These are phyloP conservation scores for Pangasianodon hypophthalmus DNA, from an alignment of 2,113 vertebrate genomes.

Conservation along the genomic window DNA sequence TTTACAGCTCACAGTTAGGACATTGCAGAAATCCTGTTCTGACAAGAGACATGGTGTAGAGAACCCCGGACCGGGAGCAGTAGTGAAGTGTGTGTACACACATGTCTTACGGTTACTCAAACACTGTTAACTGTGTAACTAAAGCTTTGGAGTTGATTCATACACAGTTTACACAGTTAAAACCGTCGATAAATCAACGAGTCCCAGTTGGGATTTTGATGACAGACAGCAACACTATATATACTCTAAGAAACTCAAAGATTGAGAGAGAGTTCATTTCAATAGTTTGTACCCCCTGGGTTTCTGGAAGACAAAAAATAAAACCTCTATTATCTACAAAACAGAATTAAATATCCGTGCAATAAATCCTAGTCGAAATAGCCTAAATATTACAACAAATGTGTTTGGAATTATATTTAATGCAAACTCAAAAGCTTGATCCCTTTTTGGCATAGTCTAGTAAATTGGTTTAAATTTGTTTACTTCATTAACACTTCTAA, in stretches of 20 bases:
- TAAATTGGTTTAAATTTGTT: too few relatives aligned
- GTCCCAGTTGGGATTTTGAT: constrained; percentile 65
- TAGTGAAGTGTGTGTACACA: constrained; percentile 57
- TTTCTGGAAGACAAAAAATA: not conserved
- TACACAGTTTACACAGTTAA: constrained; percentile 78
- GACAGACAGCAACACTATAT: constrained; percentile 52
- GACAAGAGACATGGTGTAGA: constrained; percentile 54
- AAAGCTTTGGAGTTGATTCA: constrained; percentile 77
- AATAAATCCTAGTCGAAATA: not conserved
- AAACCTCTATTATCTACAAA: not conserved
- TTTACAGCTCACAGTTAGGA: constrained; percentile 66
- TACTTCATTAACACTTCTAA: not conserved
- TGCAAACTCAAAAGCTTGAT: too few relatives aligned
- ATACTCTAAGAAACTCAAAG: too few relatives aligned
- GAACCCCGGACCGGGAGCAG: not conserved
- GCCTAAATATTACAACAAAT: not conserved
- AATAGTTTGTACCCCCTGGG: not conserved
- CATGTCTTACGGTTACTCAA: constrained; percentile 72
- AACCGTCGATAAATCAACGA: constrained; percentile 75
- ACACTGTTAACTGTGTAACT: constrained; percentile 79
- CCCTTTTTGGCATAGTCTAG: too few relatives aligned
- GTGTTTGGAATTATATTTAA: not conserved
- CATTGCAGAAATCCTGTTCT: constrained; percentile 66
- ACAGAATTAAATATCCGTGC: not conserved
- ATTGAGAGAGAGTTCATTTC: not conserved